phyloP scores from a whole-genome alignment of 2,888 invertebrate species.

The Stenchaetothrips biformis region DNA sequence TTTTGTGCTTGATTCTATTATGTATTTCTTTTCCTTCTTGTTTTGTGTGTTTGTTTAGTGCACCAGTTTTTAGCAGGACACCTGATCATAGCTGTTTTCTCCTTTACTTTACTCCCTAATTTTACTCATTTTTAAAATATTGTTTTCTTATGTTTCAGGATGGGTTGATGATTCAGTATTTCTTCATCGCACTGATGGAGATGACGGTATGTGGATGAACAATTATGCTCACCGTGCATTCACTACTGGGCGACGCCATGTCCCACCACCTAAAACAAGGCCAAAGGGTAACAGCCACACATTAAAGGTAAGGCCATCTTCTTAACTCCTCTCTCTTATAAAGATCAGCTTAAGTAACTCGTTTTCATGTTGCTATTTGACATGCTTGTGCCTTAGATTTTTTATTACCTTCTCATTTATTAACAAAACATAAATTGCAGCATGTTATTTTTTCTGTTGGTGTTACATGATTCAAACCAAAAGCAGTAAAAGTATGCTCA shows the following conservation, averaged over 20 bases:
- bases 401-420: background rate
- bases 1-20: background rate
- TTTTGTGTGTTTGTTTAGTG: background rate
- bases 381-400: background rate
- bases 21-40: background rate
- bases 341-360: slow-evolving; percentile 29
- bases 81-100: too few species aligned
- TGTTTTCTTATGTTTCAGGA: slow-evolving; percentile 31
- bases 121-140: background rate
- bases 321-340: slow-evolving; percentile 26
- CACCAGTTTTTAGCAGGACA: background rate
- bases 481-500: too few species aligned
- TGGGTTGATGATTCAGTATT: slow-evolving; percentile 45
- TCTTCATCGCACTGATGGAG: slow-evolving; percentile 36
- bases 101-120: too few species aligned
- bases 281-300: slow-evolving; percentile 66
- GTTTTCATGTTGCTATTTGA: background rate
- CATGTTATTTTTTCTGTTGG: background rate
- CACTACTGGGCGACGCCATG: slow-evolving; percentile 62
- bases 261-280: slow-evolving; percentile 56
- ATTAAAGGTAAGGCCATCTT: slow-evolving; percentile 50
- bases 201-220: slow-evolving; percentile 52
- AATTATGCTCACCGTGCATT: slow-evolving; percentile 65
- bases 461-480: background rate
- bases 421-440: background rate